Conservation (phyloP, 2,888 invertebrate species). For the Mantis religiosa region DNA sequence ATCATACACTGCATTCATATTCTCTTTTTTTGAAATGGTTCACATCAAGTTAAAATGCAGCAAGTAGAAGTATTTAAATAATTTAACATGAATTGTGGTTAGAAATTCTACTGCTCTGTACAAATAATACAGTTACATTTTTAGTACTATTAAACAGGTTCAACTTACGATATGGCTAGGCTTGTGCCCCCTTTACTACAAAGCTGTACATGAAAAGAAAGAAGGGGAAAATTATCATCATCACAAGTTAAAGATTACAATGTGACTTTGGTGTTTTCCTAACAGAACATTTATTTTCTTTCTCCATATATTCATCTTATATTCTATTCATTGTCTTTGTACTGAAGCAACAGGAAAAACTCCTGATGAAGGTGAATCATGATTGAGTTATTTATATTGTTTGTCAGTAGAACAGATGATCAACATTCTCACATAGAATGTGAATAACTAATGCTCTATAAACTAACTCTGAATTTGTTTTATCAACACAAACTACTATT, state of each 20-base stretch:
- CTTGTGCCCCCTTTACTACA: background rate
- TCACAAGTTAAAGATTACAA: background rate
- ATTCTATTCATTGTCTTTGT: conserved; percentile 5
- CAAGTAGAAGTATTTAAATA: background rate
- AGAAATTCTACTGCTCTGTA: conserved; percentile 7
- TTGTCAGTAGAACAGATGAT: background rate
- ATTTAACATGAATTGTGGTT: background rate
- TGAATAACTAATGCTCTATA: background rate
- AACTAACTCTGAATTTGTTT: background rate
- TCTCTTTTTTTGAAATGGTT: background rate
- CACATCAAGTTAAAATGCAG: background rate
- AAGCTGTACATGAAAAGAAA: background rate
- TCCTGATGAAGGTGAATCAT: background rate
- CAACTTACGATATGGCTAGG: background rate
- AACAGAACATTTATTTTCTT: background rate
- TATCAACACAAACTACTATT: background rate
- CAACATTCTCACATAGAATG: background rate
- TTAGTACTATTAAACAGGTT: background rate
- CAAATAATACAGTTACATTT: background rate
- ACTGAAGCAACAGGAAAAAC: conserved; percentile 4
- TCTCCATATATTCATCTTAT: background rate
- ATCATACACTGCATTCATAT: background rate
- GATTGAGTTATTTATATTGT: background rate
- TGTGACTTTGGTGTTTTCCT: conserved; percentile 10
- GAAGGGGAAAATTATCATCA: background rate